Evolutionary conservation across 2,797 vertebrate genomes (phyloP).

Genomic region (Miichthys miiuy): DNA sequence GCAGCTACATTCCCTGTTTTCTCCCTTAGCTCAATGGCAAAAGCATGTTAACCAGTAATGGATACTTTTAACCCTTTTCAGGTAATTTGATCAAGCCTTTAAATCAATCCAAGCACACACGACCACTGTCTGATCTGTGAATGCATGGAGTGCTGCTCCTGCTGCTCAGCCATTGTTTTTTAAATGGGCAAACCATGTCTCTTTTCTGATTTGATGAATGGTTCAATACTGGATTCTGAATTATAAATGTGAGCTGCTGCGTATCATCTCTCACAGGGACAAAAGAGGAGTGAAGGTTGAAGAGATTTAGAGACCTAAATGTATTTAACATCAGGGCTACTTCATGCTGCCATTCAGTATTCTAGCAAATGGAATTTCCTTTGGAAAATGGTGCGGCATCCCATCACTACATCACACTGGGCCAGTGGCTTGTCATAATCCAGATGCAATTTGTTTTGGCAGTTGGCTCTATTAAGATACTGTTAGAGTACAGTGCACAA

Average conservation of each 20-base stretch:
- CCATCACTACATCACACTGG: slow-evolving; percentile 19
- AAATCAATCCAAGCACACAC: slow-evolving; percentile 79
- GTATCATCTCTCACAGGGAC: slow-evolving; percentile 52
- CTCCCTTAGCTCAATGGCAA: slow-evolving; percentile 74
- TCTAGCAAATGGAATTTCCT: slow-evolving; percentile 55
- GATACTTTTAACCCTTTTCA: slow-evolving; percentile 85
- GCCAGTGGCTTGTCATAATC: slow-evolving; percentile 36
- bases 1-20: slow-evolving; percentile 63
- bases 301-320: slow-evolving; percentile 52
- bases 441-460: slow-evolving; percentile 51
- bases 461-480: slow-evolving; percentile 26
- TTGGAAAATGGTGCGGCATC: slow-evolving; percentile 41
- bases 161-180: slow-evolving; percentile 60
- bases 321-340: slow-evolving; percentile 49
- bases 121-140: slow-evolving; percentile 69
- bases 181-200: slow-evolving; percentile 59
- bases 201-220: slow-evolving; percentile 70
- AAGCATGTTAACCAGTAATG: slow-evolving; percentile 79
- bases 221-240: slow-evolving; percentile 65
- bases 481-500: neutral
- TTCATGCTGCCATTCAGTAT: slow-evolving; percentile 38
- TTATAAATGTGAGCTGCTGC: slow-evolving; percentile 63
- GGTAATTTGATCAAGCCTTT: slow-evolving; percentile 83
- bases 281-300: slow-evolving; percentile 49
- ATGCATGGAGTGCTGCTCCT: slow-evolving; percentile 56